Conservation (phyloP, 2,113 vertebrate species). For the Sakesphorus luctuosus region DNA sequence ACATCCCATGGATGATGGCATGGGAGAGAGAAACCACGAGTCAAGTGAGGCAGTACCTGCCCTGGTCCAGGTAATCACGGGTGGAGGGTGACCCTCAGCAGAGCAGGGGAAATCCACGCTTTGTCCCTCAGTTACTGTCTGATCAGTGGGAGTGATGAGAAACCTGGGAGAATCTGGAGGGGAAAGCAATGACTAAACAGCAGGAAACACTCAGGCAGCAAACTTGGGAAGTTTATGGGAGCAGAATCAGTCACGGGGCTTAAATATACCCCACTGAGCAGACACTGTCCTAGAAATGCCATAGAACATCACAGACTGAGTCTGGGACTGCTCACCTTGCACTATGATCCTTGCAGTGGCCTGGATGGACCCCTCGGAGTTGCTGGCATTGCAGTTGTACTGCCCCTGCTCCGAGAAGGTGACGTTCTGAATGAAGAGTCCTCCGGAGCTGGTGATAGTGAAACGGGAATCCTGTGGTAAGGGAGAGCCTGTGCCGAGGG, state of each 20-base stretch:
- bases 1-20: fast-evolving
- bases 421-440: constrained; percentile 88
- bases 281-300: not conserved
- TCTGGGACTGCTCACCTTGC: constrained; percentile 78
- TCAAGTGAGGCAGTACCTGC: constrained; percentile 70
- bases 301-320: not conserved
- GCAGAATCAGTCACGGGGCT: not conserved
- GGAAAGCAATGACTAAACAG: not conserved
- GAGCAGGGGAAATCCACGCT: constrained; percentile 87
- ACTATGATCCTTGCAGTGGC: constrained; percentile 88
- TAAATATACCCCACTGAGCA: fast-evolving
- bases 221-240: not conserved
- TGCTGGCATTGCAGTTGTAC: constrained; percentile 90
- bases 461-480: constrained; percentile 82
- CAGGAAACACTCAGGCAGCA: not conserved
- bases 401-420: constrained; percentile 84
- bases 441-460: constrained; percentile 86
- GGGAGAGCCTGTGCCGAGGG: constrained; percentile 80
- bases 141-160: constrained; percentile 81
- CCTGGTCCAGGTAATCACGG: constrained; percentile 88
- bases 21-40: fast-evolving
- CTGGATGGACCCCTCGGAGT: constrained; percentile 86
- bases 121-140: constrained; percentile 85
- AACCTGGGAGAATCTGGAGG: constrained; percentile 84
- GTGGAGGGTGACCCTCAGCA: constrained; percentile 84